Conservation (phyloP, 2,888 invertebrate species). For the Argynnis bischoffii region DNA sequence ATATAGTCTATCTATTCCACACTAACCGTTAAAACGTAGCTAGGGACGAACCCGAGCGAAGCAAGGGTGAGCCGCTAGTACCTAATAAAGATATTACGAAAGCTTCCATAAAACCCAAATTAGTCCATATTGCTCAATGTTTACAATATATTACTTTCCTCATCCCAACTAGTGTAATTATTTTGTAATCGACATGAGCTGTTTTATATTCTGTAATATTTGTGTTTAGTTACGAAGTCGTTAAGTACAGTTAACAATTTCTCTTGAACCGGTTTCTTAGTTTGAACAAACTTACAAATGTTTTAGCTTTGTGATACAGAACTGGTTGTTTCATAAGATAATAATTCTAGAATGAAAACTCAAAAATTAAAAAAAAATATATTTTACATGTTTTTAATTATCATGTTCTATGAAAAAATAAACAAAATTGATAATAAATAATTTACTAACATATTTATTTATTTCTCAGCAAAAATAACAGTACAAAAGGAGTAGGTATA, state of each 20-base stretch:
- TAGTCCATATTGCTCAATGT: slow-evolving; percentile 7
- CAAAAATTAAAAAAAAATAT: slow-evolving; percentile 1
- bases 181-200: slow-evolving; percentile 37
- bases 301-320: slow-evolving; percentile 63
- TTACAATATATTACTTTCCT: slow-evolving; percentile 11
- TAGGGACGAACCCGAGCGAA: no score
- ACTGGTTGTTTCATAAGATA: slow-evolving; percentile 49
- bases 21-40: no score
- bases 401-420: neutral
- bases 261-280: slow-evolving; percentile 72
- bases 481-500: no score
- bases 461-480: no score
- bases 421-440: no score
- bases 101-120: no score
- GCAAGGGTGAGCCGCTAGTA: no score
- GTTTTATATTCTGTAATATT: slow-evolving; percentile 48
- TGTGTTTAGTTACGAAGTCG: slow-evolving; percentile 71
- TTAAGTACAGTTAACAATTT: slow-evolving; percentile 78
- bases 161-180: slow-evolving; percentile 25
- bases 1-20: no score
- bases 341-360: slow-evolving; percentile 29
- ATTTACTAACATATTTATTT: no score
- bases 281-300: slow-evolving; percentile 60
- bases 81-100: no score
- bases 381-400: neutral